Evolutionary conservation across 2,888 invertebrate genomes (phyloP).

Genomic region (Drosophila neotestacea): DNA sequence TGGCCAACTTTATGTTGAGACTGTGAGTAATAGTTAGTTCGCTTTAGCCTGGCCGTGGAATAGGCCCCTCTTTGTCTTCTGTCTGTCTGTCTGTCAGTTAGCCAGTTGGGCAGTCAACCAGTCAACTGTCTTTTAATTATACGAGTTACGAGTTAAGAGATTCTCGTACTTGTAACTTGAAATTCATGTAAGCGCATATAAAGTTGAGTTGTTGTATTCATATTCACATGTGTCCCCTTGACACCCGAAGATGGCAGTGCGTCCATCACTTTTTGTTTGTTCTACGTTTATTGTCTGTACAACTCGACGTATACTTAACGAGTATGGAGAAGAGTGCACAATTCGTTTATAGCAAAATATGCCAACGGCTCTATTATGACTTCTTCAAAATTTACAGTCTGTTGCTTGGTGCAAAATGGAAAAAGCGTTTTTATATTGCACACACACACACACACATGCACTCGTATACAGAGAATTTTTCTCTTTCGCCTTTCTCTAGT

Average conservation of each 20-base stretch:
- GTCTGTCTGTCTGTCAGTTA: slow-evolving; percentile 19
- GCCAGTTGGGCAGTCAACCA: slow-evolving; percentile 32
- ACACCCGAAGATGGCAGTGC: not conserved
- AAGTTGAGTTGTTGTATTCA: slow-evolving; percentile 33
- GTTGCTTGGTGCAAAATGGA: slow-evolving; percentile 67
- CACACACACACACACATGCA: slow-evolving; percentile 24
- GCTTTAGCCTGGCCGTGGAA: not conserved
- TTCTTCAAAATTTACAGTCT: slow-evolving; percentile 80
- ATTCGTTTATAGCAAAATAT: slow-evolving; percentile 78
- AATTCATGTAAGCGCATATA: slow-evolving; percentile 57
- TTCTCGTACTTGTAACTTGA: slow-evolving; percentile 36
- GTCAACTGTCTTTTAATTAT: slow-evolving; percentile 75
- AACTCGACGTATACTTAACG: slow-evolving; percentile 68
- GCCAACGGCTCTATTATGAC: slow-evolving; percentile 79
- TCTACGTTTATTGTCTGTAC: slow-evolving; percentile 53
- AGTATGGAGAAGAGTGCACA: slow-evolving; percentile 50
- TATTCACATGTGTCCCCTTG: slow-evolving; percentile 4
- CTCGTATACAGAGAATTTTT: slow-evolving; percentile 16
- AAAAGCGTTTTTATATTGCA: slow-evolving; percentile 63
- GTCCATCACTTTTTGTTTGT: slow-evolving; percentile 17
- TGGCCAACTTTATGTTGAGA: slow-evolving; percentile 6
- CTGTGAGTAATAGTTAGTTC: not conserved
- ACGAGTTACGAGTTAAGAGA: slow-evolving; percentile 38
- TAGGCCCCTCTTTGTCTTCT: not conserved
- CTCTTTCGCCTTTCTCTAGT: slow-evolving; percentile 11